Evolutionary conservation across 2,888 invertebrate genomes (phyloP).

Genomic region (Diplolepis rosae): DNA sequence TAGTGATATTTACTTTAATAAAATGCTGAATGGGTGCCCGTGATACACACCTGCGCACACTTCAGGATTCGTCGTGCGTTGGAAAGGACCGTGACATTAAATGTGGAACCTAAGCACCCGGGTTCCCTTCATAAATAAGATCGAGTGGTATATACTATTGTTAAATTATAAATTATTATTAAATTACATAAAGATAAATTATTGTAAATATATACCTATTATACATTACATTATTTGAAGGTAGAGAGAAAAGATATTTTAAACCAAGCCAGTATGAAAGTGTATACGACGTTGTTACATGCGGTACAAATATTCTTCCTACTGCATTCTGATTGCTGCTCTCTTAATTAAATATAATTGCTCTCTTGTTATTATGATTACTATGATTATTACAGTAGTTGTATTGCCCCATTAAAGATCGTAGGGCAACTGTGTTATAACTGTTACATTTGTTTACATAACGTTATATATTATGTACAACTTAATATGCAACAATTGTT

Average conservation of each 20-base stretch:
- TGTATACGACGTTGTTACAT: constrained; percentile 24
- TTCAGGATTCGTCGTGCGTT: constrained; percentile 6
- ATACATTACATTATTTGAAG: constrained; percentile 3
- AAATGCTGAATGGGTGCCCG: background rate
- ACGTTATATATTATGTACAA: no score
- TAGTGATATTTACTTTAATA: constrained; percentile 25
- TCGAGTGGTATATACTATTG: constrained; percentile 3
- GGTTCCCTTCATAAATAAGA: background rate
- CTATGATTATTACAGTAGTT: background rate
- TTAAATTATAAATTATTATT: constrained; percentile 1
- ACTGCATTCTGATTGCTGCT: background rate
- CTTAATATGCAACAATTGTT: background rate
- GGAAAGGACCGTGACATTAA: constrained; percentile 18
- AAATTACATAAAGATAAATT: no score
- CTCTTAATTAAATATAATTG: no score
- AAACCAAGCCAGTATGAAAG: constrained; percentile 26
- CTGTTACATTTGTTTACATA: no score
- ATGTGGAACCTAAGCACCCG: background rate
- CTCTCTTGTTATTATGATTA: constrained; percentile 6
- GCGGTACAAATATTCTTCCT: constrained; percentile 15
- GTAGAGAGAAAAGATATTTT: constrained; percentile 25
- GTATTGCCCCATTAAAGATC: background rate
- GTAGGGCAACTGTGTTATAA: no score
- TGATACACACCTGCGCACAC: background rate
- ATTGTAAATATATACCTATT: constrained; percentile 53